Conservation (phyloP, 2,888 invertebrate species). For the Synanthedon formicaeformis region DNA sequence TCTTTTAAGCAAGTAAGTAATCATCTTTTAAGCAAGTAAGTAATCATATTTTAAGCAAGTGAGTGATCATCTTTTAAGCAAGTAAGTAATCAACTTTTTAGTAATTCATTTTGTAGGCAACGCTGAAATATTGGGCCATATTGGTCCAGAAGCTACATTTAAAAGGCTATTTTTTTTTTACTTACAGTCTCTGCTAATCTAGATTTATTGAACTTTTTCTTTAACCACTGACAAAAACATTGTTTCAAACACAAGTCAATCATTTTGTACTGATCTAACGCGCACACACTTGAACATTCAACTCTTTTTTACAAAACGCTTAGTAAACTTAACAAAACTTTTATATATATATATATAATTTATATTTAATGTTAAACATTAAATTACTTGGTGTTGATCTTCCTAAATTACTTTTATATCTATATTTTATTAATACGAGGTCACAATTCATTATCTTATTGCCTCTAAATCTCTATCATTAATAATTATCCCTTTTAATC, state of each 20-base stretch:
- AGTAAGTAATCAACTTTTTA: too few relatives aligned
- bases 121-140: too few relatives aligned
- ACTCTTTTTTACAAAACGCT: constrained; percentile 6
- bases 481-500: not conserved
- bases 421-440: constrained; percentile 13
- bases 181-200: not conserved
- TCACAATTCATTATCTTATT: constrained; percentile 2
- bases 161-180: not conserved
- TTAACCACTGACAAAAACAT: not conserved
- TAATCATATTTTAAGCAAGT: too few relatives aligned
- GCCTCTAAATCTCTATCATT: constrained; percentile 1
- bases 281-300: not conserved
- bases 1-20: too few relatives aligned
- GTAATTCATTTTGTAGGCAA: too few relatives aligned
- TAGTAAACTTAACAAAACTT: constrained; percentile 3
- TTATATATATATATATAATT: constrained; percentile 1
- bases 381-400: constrained; percentile 62
- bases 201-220: not conserved
- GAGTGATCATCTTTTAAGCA: too few relatives aligned
- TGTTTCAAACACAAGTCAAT: not conserved
- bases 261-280: not conserved
- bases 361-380: constrained; percentile 39
- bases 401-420: constrained; percentile 38
- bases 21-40: too few relatives aligned
- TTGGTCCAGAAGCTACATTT: too few relatives aligned